Evolutionary conservation across 1,140 invertebrate genomes (phyloP).

Genomic region (Drosophila elegans): DNA sequence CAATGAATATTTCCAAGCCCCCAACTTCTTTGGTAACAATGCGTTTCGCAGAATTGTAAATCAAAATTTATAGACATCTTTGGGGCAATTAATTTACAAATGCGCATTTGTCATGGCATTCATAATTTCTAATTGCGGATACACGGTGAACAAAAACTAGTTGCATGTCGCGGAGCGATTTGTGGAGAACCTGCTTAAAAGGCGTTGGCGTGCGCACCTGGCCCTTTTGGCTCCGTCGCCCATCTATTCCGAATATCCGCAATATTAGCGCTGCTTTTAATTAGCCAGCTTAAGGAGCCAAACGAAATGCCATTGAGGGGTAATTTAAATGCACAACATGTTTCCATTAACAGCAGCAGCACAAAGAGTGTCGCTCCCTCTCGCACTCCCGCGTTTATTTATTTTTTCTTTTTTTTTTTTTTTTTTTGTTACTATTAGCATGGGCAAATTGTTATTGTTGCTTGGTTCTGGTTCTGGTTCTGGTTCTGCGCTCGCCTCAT

Average conservation of each 20-base stretch:
- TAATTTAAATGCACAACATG: constrained; percentile 78
- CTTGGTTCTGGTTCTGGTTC: constrained; percentile 44
- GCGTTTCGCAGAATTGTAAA: constrained; percentile 27
- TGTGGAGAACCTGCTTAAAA: constrained; percentile 40
- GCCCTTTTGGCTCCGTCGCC: constrained; percentile 13
- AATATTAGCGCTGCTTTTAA: constrained; percentile 53
- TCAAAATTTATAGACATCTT: constrained; percentile 8
- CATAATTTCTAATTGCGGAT: constrained; percentile 50
- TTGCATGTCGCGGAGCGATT: constrained; percentile 65
- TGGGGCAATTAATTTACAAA: constrained; percentile 39
- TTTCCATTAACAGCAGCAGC: constrained; percentile 59
- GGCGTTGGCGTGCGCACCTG: constrained; percentile 49
- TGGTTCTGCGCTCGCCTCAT: constrained; percentile 32
- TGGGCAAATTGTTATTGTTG: constrained; percentile 59
- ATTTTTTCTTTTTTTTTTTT: too few relatives aligned
- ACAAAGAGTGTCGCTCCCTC: constrained; percentile 7
- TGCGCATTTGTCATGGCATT: constrained; percentile 58
- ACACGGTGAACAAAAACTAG: constrained; percentile 18
- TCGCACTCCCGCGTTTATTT: constrained; percentile 7
- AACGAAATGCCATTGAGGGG: constrained; percentile 72
- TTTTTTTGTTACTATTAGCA: constrained; percentile 46
- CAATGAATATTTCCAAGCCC: not conserved
- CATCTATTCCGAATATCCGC: constrained; percentile 32
- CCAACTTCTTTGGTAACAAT: not conserved
- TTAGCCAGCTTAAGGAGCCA: constrained; percentile 54